Base-by-base conservation (phyloP, 1,140 invertebrate species). In the Chelonus insularis region DNA sequence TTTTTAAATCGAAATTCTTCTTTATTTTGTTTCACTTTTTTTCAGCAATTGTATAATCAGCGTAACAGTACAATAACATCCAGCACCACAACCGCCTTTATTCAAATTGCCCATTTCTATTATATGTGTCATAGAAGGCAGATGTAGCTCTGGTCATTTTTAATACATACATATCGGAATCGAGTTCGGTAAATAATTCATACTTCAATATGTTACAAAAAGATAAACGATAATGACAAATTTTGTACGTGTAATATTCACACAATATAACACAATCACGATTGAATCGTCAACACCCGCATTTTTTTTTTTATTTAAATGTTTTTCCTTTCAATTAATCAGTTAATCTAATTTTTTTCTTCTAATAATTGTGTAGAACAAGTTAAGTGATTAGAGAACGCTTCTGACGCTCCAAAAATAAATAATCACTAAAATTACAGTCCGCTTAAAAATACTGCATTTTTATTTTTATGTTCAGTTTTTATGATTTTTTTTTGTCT, bases 31-130 rank as follows among this genome's bases (percentile, higher is more conserved):
- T 69, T 65, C 60, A 69, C 66, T 71, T 71, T 76, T 77, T 74
- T 70, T 75, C 77, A 81, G 75, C 74, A 81, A 77, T 81, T 73
- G 73, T 80, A 80, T 82, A 82, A 80, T 82, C 73, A 74, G 74
- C 76, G 73, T 80, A 79, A 77, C 77, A 75, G 76, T 79, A 80
- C 72, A 77, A 75, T 77, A 72, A 73, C 72, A 72, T 72, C 76
- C 73, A 72, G 73, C 77, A 75, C 76, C 68, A 68, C 72, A 77
- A 73, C 75, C 74, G 71, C 68, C 68, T 70, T 71, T 68, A 73
- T 67, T 51, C 47, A 37, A 32, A 43, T 14, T 16, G 23, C 25
- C 58, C 23, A 41, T 51, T 60, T 41, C 58, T 39, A 58, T 18
- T 57, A 58, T 34, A 51, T 52, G 34, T 20, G 25, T 59, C 36